A percentile compares a stretch with the other conserved stretches of the same genome.
These are phyloP conservation scores for Athripsodes cinereus DNA, from an alignment of 2,888 invertebrate genomes.

Conservation along the genomic window DNA sequence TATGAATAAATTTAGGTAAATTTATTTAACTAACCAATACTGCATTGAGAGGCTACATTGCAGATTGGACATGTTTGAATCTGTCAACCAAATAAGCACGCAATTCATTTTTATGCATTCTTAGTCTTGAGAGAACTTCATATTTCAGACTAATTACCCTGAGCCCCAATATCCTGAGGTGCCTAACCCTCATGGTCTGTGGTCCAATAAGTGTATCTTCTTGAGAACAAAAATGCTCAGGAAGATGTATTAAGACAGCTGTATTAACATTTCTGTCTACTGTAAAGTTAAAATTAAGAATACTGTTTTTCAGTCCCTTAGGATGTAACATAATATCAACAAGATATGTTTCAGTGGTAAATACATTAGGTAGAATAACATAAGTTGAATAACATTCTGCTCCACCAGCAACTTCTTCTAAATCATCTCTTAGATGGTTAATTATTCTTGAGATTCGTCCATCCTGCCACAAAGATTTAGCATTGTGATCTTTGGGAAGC, in stretches of 20 bases:
- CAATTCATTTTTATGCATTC: constrained; percentile 45
- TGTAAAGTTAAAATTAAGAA: constrained; percentile 44
- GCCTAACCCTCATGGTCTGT: constrained; percentile 56
- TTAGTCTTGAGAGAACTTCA: constrained; percentile 43
- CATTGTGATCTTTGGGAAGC: constrained; percentile 48
- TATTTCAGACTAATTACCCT: constrained; percentile 56
- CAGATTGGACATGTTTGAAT: constrained; percentile 35
- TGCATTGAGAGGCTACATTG: too few species aligned
- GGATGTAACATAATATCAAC: constrained; percentile 57
- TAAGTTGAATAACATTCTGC: constrained; percentile 43
- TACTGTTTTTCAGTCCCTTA: constrained; percentile 36
- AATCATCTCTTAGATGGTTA: constrained; percentile 40
- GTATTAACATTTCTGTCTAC: constrained; percentile 42
- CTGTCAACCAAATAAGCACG: constrained; percentile 47
- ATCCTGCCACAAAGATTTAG: constrained; percentile 49
- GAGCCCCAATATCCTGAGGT: constrained; percentile 57
- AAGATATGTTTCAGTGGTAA: constrained; percentile 52
- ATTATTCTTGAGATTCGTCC: constrained; percentile 47
- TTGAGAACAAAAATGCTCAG: constrained; percentile 59
- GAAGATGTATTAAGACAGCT: constrained; percentile 56
- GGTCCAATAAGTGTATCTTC: constrained; percentile 53
- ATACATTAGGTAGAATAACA: constrained; percentile 50
- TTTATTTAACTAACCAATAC: too few species aligned
- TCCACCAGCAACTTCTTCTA: constrained; percentile 44
- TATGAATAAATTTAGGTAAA: too few species aligned